Evolutionary conservation across 2,797 vertebrate species (phyloP), one percentile per base, ranked within the genome.

Genomic region (Euthynnus affinis): DNA sequence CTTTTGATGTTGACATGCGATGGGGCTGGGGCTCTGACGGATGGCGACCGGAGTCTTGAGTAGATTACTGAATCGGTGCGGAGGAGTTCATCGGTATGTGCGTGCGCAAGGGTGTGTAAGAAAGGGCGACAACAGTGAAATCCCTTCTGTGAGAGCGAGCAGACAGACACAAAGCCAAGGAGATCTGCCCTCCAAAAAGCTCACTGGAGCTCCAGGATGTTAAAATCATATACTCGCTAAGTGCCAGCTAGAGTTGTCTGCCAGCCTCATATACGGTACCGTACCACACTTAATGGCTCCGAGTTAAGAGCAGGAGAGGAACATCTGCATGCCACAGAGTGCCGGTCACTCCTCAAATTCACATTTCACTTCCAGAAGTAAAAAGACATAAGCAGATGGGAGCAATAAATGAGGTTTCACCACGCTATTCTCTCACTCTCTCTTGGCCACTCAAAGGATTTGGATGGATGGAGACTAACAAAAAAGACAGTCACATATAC

Each of bases 361-460:
- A 49, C 46, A n/a, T 49, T 70, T 78, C 52, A 64, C 74, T 63
- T 84, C 66, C 71, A 83, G 20, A 66, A 76, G 67, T 57, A 79
- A 81, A 74, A 84, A 88, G 84, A 91, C 77, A 88, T 81, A 85
- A 92, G 91, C 91, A 92, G 88, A 91, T 88, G 90, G 85, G 77
- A 84, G 81, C 76, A 85, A 88, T 87, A 88, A 89, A 87, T 76
- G 77, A 82, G 34, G 70, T 71, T 83, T 73, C 63, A 65, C 66
- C 56, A 42, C 49, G 51, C 73, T 83, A 71, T 78, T 90, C 83
- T 87, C 64, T 69, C 68, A 55, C 76, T 75, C 77, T 82, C 71
- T 75, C 71, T 79, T 71, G 76, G 66, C 76, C 18, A 59, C 63
- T 88, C 68, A 59, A 75, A 88, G 64, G 86, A 90, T 90, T 85